These are phyloP conservation scores for Ichneumoninae sp. DNA, from an alignment of 2,888 invertebrate species.

Conservation along the genomic window DNA sequence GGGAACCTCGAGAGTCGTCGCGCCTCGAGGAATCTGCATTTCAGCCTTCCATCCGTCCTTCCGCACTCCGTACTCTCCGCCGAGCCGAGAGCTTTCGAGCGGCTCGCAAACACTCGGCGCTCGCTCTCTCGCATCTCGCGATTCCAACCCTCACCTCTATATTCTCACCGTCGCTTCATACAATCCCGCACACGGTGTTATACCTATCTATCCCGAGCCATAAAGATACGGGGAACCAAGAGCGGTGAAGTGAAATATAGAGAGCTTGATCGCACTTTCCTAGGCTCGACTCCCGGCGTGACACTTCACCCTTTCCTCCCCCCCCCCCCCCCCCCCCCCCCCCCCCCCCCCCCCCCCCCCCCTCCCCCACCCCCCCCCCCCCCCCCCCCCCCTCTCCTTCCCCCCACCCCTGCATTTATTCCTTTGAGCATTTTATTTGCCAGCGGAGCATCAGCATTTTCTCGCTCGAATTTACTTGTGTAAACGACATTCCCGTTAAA, in stretches of 20 bases:
- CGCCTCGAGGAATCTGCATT: constrained; percentile 84
- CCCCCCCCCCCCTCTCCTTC: background rate
- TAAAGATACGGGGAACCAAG: constrained; percentile 68
- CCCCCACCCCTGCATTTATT: constrained; percentile 27
- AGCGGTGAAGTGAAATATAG: constrained; percentile 66
- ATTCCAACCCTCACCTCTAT: constrained; percentile 61
- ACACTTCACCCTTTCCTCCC: constrained; percentile 29
- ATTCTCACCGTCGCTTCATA: constrained; percentile 28
- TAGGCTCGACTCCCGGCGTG: constrained; percentile 46
- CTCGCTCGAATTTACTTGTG: constrained; percentile 46
- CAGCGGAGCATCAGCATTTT: constrained; percentile 67
- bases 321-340: background rate
- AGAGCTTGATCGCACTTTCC: constrained; percentile 56
- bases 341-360: background rate
- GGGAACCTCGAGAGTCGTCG: constrained; percentile 78
- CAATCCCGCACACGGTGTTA: constrained; percentile 6
- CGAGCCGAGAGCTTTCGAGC: constrained; percentile 82
- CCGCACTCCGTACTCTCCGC: constrained; percentile 71
- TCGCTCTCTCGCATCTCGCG: constrained; percentile 58
- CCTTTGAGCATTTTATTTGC: constrained; percentile 63
- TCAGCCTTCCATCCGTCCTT: constrained; percentile 82
- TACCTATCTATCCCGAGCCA: constrained; percentile 38
- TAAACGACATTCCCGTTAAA: constrained; percentile 24
- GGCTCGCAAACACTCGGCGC: constrained; percentile 82
- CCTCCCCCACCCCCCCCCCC: background rate